These are phyloP conservation scores for Delichon dasypus DNA, from an alignment of 2,797 vertebrate genomes.

Conservation along the genomic window DNA sequence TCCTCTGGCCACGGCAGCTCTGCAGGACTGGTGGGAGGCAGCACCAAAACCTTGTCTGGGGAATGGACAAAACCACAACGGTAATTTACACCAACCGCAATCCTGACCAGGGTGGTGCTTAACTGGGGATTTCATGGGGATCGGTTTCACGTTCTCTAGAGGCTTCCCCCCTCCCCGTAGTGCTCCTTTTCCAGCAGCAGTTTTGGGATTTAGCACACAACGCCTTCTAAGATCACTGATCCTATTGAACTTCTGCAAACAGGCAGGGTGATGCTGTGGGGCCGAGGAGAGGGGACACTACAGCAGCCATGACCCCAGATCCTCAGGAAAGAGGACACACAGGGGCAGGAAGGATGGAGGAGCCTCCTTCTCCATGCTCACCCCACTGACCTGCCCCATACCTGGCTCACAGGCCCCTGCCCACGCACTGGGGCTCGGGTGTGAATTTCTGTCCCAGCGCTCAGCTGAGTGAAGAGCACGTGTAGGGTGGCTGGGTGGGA, in stretches of 20 bases:
- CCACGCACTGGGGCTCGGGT: rapidly evolving
- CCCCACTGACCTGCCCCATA: rapidly evolving
- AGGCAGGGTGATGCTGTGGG: background rate
- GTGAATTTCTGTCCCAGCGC: rapidly evolving
- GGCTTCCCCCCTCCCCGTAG: rapidly evolving
- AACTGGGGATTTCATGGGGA: background rate
- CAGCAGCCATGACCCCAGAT: background rate
- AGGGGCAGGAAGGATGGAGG: rapidly evolving
- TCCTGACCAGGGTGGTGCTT: background rate
- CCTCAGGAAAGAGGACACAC: background rate
- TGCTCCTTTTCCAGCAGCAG: background rate
- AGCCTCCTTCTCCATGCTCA: background rate
- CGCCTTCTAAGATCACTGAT: constrained; percentile 25
- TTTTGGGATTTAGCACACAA: constrained; percentile 12
- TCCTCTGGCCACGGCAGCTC: background rate
- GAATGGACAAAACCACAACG: background rate
- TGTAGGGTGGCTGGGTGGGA: rapidly evolving
- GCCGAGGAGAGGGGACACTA: rapidly evolving
- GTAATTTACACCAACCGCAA: rapidly evolving
- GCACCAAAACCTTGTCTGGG: background rate
- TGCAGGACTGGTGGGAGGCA: background rate
- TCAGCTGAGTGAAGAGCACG: rapidly evolving
- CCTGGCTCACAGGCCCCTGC: rapidly evolving
- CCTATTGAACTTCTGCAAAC: background rate
- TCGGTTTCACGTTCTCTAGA: rapidly evolving